These are phyloP conservation scores for Tetraneura akinire DNA, from an alignment of 1,140 invertebrate species.

Conservation along the genomic window DNA sequence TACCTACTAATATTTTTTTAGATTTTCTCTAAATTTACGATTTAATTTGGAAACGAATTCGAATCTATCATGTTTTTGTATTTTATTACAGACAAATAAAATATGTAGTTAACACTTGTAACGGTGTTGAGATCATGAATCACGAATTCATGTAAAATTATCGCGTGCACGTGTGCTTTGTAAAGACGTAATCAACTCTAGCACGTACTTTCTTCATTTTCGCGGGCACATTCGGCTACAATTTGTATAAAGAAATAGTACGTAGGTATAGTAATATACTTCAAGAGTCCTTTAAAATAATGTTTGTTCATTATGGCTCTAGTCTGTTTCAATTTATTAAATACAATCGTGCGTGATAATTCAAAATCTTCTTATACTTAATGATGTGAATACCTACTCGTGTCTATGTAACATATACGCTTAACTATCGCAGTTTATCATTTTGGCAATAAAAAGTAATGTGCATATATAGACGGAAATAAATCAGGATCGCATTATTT, in stretches of 20 bases:
- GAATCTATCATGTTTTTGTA: background rate
- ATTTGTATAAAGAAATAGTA: constrained; percentile 25
- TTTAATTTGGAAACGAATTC: background rate
- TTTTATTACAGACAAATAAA: background rate
- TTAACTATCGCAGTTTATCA: background rate
- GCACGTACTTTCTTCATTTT: constrained; percentile 15
- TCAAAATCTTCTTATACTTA: constrained; percentile 11
- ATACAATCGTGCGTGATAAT: constrained; percentile 18
- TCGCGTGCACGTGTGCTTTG: constrained; percentile 11
- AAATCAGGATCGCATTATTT: no score
- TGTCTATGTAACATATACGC: background rate
- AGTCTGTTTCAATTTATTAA: constrained; percentile 26
- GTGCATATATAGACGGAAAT: background rate
- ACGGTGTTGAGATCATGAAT: background rate
- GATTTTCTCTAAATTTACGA: no score
- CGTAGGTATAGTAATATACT: constrained; percentile 15
- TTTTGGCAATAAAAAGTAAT: background rate
- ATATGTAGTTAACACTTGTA: no score
- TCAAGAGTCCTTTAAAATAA: constrained; percentile 36
- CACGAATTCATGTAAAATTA: constrained; percentile 16
- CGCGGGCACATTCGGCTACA: background rate
- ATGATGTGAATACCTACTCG: constrained; percentile 6
- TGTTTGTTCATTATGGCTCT: constrained; percentile 24
- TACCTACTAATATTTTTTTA: no score
- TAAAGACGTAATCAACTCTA: constrained; percentile 31